A percentile compares a stretch with the other conserved stretches of the same genome.
phyloP scores from a whole-genome alignment of 2,797 vertebrate species.

The Sylvia borin region DNA sequence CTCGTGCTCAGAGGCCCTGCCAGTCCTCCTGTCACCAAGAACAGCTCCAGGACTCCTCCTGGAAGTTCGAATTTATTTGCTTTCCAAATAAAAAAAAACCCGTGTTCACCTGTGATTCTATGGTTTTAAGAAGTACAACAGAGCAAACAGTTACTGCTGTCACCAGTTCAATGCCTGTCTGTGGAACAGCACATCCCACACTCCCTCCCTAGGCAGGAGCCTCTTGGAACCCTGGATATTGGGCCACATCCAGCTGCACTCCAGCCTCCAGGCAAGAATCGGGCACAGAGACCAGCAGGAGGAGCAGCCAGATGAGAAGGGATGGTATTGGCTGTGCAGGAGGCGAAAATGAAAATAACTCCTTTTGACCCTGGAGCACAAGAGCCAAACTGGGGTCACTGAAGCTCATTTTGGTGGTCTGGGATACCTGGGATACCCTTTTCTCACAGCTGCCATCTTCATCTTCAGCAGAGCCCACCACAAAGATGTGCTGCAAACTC shows the following conservation, averaged over 20 bases:
- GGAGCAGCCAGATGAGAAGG: not conserved
- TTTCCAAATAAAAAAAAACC: not conserved
- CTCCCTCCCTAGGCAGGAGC: not conserved
- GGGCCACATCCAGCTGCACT: not conserved
- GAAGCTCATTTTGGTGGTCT: not conserved
- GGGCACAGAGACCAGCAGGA: rapidly evolving
- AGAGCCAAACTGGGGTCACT: not conserved
- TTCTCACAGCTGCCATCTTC: not conserved
- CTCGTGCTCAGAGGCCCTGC: not conserved
- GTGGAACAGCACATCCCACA: not conserved
- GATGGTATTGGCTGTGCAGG: not conserved
- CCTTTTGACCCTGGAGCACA: not conserved
- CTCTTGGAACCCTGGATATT: not conserved
- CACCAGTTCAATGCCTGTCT: not conserved
- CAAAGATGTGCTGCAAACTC: not conserved
- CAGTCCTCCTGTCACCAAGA: not conserved
- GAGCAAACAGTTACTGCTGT: not conserved
- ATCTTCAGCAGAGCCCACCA: not conserved
- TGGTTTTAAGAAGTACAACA: not conserved
- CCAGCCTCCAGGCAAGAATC: not conserved
- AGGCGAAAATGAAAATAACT: not conserved
- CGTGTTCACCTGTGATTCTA: rapidly evolving
- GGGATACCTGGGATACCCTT: not conserved
- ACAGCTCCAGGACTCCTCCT: not conserved
- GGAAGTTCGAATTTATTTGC: not conserved